Evolutionary conservation across 2,113 vertebrate genomes (phyloP).

Genomic region (Miniopterus natalensis): DNA sequence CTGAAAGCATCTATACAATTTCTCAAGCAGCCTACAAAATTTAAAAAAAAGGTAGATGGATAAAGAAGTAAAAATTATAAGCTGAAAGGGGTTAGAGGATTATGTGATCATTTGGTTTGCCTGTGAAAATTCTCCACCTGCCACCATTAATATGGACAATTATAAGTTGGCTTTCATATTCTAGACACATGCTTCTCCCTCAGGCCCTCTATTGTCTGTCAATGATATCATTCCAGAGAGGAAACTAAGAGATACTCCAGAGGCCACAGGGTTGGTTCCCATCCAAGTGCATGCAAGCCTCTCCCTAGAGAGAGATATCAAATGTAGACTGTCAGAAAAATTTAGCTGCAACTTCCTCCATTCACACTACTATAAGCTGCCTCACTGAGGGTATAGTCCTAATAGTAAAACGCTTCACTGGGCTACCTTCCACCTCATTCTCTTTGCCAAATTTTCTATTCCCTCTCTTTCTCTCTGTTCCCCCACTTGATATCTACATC

Average conservation of each 20-base stretch:
- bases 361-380: background rate
- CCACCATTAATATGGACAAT: background rate
- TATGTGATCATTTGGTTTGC: background rate
- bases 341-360: background rate
- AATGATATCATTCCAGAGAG: background rate
- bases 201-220: background rate
- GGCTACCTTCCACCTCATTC: background rate
- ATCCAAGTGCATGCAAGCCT: background rate
- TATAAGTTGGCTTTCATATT: background rate
- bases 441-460: background rate
- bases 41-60: background rate
- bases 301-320: background rate
- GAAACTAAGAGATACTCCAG: background rate
- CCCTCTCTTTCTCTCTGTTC: background rate
- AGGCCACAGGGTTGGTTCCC: background rate
- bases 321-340: background rate
- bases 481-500: background rate
- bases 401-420: background rate
- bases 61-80: background rate
- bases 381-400: background rate
- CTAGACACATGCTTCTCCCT: background rate
- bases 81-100: background rate
- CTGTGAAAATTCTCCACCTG: background rate
- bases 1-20: slow-evolving; percentile 40
- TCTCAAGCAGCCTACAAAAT: slow-evolving; percentile 35